Evolutionary conservation across 2,797 vertebrate genomes (phyloP).

Genomic region (Chrysocyon brachyurus): DNA sequence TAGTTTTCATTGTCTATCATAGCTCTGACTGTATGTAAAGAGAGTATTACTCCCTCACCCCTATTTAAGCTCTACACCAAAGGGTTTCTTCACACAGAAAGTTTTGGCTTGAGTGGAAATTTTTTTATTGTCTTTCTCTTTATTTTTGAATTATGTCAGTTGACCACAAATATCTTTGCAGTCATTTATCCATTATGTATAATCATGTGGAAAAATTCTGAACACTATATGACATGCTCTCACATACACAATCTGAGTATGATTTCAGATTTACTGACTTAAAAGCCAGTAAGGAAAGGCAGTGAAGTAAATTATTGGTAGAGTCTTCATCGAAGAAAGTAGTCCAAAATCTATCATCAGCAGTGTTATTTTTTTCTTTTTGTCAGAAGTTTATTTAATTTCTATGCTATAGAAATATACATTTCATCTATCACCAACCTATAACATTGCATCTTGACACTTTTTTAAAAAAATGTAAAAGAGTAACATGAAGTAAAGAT

Average conservation of each 20-base stretch:
- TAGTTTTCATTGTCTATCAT: background rate
- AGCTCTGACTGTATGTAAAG: background rate
- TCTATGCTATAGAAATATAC: background rate
- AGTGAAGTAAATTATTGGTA: background rate
- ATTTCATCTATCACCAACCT: background rate
- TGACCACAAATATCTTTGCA: background rate
- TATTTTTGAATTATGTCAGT: background rate
- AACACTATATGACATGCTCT: background rate
- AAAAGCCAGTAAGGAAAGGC: background rate
- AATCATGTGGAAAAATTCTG: background rate
- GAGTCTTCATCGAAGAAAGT: background rate
- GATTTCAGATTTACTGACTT: constrained; percentile 35
- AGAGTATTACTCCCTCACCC: background rate
- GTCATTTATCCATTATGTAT: background rate
- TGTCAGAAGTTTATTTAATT: constrained; percentile 9
- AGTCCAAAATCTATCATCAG: background rate
- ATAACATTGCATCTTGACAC: background rate
- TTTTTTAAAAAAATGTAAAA: constrained; percentile 33
- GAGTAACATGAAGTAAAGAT: background rate
- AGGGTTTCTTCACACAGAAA: background rate
- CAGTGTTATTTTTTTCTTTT: background rate
- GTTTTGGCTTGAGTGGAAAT: background rate
- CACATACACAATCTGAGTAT: background rate
- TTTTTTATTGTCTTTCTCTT: background rate
- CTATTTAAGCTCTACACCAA: background rate